A percentile compares a stretch with the other conserved stretches of the same genome.
phyloP scores from a whole-genome alignment of 2,113 vertebrate genomes.

The Mionectes macconnelli region DNA sequence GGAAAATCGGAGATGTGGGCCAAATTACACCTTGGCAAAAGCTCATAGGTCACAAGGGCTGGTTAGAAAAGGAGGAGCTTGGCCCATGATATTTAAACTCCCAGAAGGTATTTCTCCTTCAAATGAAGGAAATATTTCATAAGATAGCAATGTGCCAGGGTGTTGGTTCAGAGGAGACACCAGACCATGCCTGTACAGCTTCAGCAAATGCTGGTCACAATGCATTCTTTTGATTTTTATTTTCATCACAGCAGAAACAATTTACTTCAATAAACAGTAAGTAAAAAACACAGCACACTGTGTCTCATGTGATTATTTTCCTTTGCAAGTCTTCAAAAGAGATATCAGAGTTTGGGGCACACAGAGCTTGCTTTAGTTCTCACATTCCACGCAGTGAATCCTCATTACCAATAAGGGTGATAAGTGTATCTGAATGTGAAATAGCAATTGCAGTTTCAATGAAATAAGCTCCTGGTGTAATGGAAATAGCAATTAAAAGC shows the following conservation, averaged over 20 bases:
- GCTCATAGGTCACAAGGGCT: not conserved
- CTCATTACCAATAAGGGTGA: constrained; percentile 21
- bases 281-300: not conserved
- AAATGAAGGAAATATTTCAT: not conserved
- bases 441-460: not conserved
- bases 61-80: not conserved
- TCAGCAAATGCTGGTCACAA: not conserved
- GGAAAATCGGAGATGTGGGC: constrained; percentile 20
- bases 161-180: not conserved
- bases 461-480: not conserved
- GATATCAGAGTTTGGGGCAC: not conserved
- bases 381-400: not conserved
- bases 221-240: not conserved
- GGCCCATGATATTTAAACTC: not conserved
- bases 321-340: not conserved
- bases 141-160: not conserved
- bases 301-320: not conserved
- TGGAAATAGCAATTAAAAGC: constrained; percentile 1
- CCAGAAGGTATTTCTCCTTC: not conserved
- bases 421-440: constrained; percentile 38
- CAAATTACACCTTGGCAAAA: not conserved
- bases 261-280: not conserved
- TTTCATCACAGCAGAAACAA: not conserved
- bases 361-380: not conserved
- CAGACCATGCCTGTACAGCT: not conserved